Evolutionary conservation across 2,113 vertebrate species (phyloP), one percentile per base, ranked within the genome.

Genomic region (Callopanchax toddi): DNA sequence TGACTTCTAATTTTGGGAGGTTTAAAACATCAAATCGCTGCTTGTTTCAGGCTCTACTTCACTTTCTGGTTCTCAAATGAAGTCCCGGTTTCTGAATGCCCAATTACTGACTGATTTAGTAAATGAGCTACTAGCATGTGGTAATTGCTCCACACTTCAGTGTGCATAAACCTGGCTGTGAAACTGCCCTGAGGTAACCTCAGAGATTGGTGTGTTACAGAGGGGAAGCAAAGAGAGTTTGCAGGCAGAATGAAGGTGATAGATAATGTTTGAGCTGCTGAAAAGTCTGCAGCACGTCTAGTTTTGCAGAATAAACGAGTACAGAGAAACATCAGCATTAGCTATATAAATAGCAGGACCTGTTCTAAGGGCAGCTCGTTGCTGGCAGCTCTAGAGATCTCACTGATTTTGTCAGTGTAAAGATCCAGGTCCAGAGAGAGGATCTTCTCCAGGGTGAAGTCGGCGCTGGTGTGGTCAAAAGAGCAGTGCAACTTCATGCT

Each of bases 281-380:
- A n/a, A n/a, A n/a, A 48, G 39, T 16, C 23, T 8, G 2, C 22
- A n/a, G 54, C 5, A 50, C n/a, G 18, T 40, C 25, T 10, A n/a
- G n/a, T n/a, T n/a, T n/a, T n/a, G n/a, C n/a, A n/a, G 8, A 45
- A 29, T 29, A 17, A 51, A 51, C 6, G 4, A 21, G 13, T n/a
- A 21, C 29, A 44, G 29, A 60, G 2, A 1, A 2, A 1, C 25
- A 51, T 18, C 5, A 69, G 23, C 32, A 36, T 5, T 12, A 13
- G 3, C 53, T 26, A 50, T 22, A 32, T 5, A 32, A 12, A 36
- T 12, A 36, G 64, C n/a, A 13, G 29, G 61, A 96, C 95, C 94
- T 94, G 78, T 60, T 97, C 95, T 32, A 97, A 94, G 45, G 86
- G 90, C 81, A 96, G 89, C 79, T 96, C 96, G 81, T 94, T 95